Evolutionary conservation across 2,888 invertebrate species (phyloP).

Genomic region (Tachina fera): DNA sequence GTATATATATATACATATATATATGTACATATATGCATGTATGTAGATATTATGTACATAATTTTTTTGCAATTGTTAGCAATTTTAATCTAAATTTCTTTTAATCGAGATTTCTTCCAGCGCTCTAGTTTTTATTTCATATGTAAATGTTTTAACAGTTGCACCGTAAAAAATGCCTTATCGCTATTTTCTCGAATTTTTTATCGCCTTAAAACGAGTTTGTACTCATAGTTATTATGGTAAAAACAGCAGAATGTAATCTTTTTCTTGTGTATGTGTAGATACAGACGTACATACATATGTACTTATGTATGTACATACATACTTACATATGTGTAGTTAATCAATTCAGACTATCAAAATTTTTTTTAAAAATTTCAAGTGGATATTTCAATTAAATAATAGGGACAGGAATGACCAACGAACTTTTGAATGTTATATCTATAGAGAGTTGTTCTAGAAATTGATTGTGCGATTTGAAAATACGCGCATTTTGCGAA

Average conservation of each 20-base stretch:
- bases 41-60: too few species aligned
- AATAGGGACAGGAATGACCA: neutral
- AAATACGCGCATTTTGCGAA: too few species aligned
- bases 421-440: neutral
- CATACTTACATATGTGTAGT: too few species aligned
- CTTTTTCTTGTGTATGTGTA: neutral
- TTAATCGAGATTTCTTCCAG: neutral
- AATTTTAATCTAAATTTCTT: neutral
- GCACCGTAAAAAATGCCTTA: constrained; percentile 1
- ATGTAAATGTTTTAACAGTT: constrained; percentile 2
- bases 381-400: constrained; percentile 10
- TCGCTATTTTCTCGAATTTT: neutral
- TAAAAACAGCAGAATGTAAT: neutral
- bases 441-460: neutral
- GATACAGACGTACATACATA: too few species aligned
- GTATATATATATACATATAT: too few species aligned
- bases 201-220: constrained; percentile 4
- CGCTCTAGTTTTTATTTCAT: neutral
- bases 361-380: constrained; percentile 9
- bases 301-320: too few species aligned
- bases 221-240: neutral
- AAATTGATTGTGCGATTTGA: neutral
- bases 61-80: neutral
- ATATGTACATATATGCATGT: too few species aligned
- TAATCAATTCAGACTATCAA: constrained; percentile 21